Evolutionary conservation across 1,140 invertebrate genomes (phyloP), one percentile per base, ranked within the genome.

Genomic region (Nylanderia fulva): DNA sequence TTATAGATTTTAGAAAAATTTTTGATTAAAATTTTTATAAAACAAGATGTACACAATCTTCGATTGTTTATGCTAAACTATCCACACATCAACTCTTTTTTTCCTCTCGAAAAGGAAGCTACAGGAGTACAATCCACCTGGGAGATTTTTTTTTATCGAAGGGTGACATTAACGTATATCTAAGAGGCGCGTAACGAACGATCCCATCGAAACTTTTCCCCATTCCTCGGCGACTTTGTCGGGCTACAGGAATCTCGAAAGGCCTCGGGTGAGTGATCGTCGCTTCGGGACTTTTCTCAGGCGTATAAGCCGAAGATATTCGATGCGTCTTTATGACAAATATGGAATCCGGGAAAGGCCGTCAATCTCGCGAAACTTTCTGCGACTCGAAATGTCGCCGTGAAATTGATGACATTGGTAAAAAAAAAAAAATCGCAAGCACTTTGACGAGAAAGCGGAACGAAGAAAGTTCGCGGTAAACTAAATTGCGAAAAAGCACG

Each of bases 161-260:
- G 18, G 18, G 18, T 82, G 77, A 82, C 77, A 82, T 82, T 82
- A 82, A 82, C 52, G 77, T 82, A 82, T 82, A 82, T 71, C 64
- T 48, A 24, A 82, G 77, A 82, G 36, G 36, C 52, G 39, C 39
- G 24, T 72, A 82, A 82, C 66, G 66, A 82, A 82, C 66, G 77
- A 82, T 82, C 66, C 66, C 66, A 60, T 82, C 66, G 66, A 82
- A 82, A 82, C 66, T 82, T 82, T 72, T 27, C 27, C 52, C 71
- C 64, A 71, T 80, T 52, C 77, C 36, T 56, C 11, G 52, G 64
- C 48, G 52, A 80, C 36, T 42, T 60, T 54, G 76, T 42, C 29
- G 8, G 29, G 45, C 60, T 54, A 54, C 48, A 68, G 45, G 29
- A 79, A 79, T 68, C 66, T 82, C 66, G 52, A 58, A 60, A 82